phyloP scores from a whole-genome alignment of 2,888 invertebrate species.

The Tenthredo mesomela region DNA sequence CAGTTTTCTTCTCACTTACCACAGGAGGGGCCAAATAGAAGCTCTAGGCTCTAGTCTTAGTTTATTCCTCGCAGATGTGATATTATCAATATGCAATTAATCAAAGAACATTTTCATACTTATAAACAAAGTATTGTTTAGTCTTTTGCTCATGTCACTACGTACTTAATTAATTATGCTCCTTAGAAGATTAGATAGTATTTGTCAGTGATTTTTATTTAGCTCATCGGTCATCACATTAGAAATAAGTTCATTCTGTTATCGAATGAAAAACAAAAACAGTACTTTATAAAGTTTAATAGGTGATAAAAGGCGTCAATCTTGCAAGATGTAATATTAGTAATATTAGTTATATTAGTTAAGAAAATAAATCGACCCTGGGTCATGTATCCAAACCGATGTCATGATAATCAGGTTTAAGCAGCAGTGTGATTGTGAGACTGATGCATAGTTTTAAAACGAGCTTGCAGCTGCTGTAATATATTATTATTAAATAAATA shows the following conservation, averaged over 20 bases:
- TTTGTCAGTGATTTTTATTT: slow-evolving; percentile 12
- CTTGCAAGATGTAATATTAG: slow-evolving; percentile 27
- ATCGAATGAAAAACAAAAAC: not conserved
- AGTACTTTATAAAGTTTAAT: slow-evolving; percentile 1
- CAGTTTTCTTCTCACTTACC: not conserved
- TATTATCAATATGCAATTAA: not conserved
- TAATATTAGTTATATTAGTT: slow-evolving; percentile 15
- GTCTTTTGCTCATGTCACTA: not conserved
- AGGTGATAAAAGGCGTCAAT: not conserved
- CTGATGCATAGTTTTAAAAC: slow-evolving; percentile 29
- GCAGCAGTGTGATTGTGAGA: slow-evolving; percentile 23
- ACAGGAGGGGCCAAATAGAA: not conserved
- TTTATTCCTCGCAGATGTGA: slow-evolving; percentile 22
- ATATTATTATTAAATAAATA: slow-evolving; percentile 15
- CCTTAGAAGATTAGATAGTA: not conserved
- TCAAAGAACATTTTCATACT: not conserved
- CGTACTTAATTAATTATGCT: not conserved
- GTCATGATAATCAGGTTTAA: slow-evolving; percentile 26
- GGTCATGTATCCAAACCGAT: slow-evolving; percentile 10
- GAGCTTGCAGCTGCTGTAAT: slow-evolving; percentile 12
- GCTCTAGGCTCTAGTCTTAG: slow-evolving; percentile 4
- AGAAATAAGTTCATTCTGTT: not conserved
- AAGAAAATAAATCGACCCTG: not conserved
- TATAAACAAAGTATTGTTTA: not conserved
- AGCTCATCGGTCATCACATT: not conserved